Evolutionary conservation across 2,888 invertebrate species (phyloP).

Genomic region (Mythimna loreyi): DNA sequence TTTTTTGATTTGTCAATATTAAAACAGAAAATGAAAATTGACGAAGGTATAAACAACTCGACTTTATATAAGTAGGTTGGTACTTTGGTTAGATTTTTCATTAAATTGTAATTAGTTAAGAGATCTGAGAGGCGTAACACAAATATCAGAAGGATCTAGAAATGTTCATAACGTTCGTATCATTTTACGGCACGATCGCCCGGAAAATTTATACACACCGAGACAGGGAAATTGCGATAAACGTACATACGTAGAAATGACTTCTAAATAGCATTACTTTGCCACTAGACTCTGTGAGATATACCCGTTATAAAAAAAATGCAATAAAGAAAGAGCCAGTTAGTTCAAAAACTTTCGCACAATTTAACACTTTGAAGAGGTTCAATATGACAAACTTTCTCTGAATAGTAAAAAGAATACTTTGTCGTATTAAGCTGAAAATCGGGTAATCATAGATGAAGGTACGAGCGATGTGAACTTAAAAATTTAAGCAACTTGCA

Average conservation of each 20-base stretch:
- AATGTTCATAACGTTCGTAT: slow-evolving; percentile 54
- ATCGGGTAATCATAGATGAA: too few species aligned
- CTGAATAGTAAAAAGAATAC: too few species aligned
- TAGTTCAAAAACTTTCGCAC: too few species aligned
- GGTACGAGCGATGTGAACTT: too few species aligned
- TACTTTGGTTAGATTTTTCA: slow-evolving; percentile 6
- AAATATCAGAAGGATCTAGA: slow-evolving; percentile 47
- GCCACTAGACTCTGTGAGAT: background rate
- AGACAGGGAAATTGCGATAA: slow-evolving; percentile 29
- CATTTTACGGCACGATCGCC: slow-evolving; percentile 37
- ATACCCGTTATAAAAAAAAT: too few species aligned
- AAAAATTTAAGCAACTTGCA: too few species aligned
- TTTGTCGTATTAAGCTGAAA: too few species aligned
- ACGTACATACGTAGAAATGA: slow-evolving; percentile 14
- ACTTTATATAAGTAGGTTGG: background rate
- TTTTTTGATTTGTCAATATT: too few species aligned
- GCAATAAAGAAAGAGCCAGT: too few species aligned
- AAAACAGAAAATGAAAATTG: background rate
- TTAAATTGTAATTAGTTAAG: slow-evolving; percentile 25
- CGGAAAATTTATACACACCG: slow-evolving; percentile 32
- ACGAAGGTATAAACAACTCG: background rate
- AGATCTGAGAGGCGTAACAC: slow-evolving; percentile 13
- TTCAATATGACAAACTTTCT: too few species aligned
- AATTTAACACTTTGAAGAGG: too few species aligned
- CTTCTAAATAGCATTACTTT: slow-evolving; percentile 5